Evolutionary conservation across 2,113 vertebrate species (phyloP), one percentile per base, ranked within the genome.

Genomic region (Notarius lentiginosus): DNA sequence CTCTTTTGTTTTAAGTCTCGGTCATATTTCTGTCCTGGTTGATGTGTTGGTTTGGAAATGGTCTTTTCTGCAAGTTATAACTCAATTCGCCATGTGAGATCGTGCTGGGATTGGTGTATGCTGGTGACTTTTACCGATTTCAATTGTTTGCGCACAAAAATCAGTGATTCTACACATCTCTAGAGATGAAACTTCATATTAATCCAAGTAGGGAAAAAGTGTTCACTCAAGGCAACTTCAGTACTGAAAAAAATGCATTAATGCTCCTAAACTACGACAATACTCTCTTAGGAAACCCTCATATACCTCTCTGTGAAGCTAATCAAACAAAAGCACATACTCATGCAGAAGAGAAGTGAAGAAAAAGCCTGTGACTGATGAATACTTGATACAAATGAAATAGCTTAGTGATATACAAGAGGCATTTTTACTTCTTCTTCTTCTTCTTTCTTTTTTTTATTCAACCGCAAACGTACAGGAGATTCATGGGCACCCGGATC

Each of bases 401-500:
- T 60, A 81, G 63, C 56, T 84, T 75, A 30, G 53, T 73, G 81
- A n/a, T 72, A 84, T 84, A 82, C 86, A 90, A 90, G 75, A 84
- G 72, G 49, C 58, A 51, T 60, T 84, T 88, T 47, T 86, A 58
- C 73, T 82, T 68, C 17, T 20, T 65, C 27, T 20, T 55, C 9
- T 27, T 55, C 9, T 27, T n/a, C 11, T 11, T 11, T 47, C 47
- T 24, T 79, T 18, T 79, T 81, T 83, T 83, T 79, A 70, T 80
- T 55, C 51, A 53, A 81, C 87, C 49, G 41, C 80, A 90, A 88
- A 88, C 41, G 84, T 85, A 85, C 82, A 87, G 87, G 82, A 88
- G 89, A 90, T 90, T 87, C 87, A 90, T 86, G 82, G 27, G 83
- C 90, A 85, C 87, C 84, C 18, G 51, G 41, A 85, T 84, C 75